phyloP scores from a whole-genome alignment of 2,888 invertebrate species.

The Eucriotettix oculatus region DNA sequence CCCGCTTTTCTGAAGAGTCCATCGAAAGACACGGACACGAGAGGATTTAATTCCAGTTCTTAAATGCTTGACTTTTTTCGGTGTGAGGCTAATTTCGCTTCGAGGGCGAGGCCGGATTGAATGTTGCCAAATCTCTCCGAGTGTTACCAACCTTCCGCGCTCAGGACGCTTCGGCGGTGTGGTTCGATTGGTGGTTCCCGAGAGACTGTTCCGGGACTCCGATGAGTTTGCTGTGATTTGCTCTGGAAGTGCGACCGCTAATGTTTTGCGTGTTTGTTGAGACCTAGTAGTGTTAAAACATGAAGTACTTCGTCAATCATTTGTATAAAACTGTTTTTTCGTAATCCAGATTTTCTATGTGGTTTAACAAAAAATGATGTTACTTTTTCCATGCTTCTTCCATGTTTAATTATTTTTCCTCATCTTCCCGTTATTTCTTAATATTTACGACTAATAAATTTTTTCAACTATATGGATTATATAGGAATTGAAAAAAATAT shows the following conservation, averaged over 20 bases:
- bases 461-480: neutral
- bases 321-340: neutral
- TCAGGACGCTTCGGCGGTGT: neutral
- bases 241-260: too few relatives aligned
- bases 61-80: too few relatives aligned
- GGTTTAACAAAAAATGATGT: neutral
- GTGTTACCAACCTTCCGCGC: neutral
- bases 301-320: neutral
- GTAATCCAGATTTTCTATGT: neutral
- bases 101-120: neutral
- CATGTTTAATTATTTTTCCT: neutral
- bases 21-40: too few relatives aligned
- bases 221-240: too few relatives aligned
- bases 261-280: too few relatives aligned
- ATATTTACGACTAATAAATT: neutral
- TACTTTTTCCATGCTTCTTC: neutral
- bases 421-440: neutral
- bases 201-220: too few relatives aligned
- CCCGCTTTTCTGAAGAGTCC: too few relatives aligned
- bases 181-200: neutral
- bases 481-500: slow-evolving; percentile 2
- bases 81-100: too few relatives aligned
- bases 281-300: neutral
- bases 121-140: neutral
- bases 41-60: too few relatives aligned